Conservation (phyloP, 2,888 invertebrate species). For the Pristionchus exspectatus region DNA sequence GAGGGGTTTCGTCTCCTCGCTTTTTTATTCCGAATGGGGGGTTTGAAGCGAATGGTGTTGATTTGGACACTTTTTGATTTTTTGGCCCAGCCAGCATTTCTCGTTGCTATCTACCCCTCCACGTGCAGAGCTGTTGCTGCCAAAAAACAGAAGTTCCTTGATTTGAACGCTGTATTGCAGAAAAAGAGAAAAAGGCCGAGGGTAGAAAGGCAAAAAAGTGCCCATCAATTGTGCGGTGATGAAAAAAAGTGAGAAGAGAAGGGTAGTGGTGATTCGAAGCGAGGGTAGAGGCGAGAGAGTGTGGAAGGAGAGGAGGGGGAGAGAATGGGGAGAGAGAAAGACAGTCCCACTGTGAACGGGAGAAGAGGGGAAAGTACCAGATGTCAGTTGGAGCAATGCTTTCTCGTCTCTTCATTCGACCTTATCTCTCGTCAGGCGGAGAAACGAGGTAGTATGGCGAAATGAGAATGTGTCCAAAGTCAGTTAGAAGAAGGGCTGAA, state of each 20-base stretch:
- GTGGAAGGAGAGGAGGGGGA: neutral
- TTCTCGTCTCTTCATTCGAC: no score
- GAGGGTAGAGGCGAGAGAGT: neutral
- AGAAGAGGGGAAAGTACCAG: neutral
- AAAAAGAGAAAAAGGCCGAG: no score
- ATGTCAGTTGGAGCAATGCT: constrained; percentile 2
- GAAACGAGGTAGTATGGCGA: neutral
- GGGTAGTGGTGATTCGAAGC: neutral
- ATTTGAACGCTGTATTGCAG: neutral
- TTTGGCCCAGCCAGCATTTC: no score
- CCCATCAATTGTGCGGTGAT: neutral
- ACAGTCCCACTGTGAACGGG: neutral
- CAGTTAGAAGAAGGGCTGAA: neutral
- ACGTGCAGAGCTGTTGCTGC: no score
- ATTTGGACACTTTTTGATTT: no score
- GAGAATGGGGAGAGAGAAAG: neutral
- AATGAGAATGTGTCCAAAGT: neutral
- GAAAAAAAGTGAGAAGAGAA: neutral
- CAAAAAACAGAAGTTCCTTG: no score
- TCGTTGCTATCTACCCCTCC: no score
- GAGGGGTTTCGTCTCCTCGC: no score
- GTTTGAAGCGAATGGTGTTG: no score
- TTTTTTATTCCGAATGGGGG: no score
- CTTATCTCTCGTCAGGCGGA: neutral
- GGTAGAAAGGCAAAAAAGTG: neutral